Evolutionary conservation across 1,140 invertebrate species (phyloP), one percentile per base, ranked within the genome.

Genomic region (Oryctes rhinoceros): DNA sequence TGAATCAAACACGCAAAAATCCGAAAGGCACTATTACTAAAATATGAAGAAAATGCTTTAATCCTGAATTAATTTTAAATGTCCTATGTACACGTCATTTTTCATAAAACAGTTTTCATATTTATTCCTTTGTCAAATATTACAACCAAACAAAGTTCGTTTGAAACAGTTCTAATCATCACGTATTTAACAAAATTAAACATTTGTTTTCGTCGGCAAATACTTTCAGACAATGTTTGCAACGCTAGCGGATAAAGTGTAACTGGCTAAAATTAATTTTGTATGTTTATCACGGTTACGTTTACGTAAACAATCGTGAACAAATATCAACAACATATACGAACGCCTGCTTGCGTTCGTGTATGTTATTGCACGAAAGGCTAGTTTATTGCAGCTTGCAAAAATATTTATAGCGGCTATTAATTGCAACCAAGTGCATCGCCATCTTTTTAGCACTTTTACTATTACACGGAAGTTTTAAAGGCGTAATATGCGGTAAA

Each of bases 241-340:
- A 71, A 71, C 13, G 24, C 20, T 9, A 15, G 35, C 20, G 24
- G 11, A 30, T 71, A 71, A 71, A 35, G 13, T 11, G 24, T 37
- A 71, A 71, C 65, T 9, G 35, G 24, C 20, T 18, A 71, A 71
- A 37, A 71, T 71, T 35, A 71, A 24, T 24, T 71, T 71, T 71
- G 11, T 35, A 71, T 71, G 24, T 71, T 71, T 71, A 15, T 37
- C 65, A 3, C 13, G 1, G 13, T 62, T 20, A 7, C 65, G 24
- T 71, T 71, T 71, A 71, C 1, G 20, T 71, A 71, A 71, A 71
- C 65, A 71, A 71, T 11, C 35, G 24, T 24, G 20, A 35, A 13
- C 65, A 71, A 71, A 71, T 67, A 24, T 4, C 65, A 35, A 24
- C 65, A 35, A 15, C 3, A 71, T 15, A 24, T 24, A 15, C 24